phyloP scores from a whole-genome alignment of 1,140 invertebrate species.

The Drosophila mojavensis region DNA sequence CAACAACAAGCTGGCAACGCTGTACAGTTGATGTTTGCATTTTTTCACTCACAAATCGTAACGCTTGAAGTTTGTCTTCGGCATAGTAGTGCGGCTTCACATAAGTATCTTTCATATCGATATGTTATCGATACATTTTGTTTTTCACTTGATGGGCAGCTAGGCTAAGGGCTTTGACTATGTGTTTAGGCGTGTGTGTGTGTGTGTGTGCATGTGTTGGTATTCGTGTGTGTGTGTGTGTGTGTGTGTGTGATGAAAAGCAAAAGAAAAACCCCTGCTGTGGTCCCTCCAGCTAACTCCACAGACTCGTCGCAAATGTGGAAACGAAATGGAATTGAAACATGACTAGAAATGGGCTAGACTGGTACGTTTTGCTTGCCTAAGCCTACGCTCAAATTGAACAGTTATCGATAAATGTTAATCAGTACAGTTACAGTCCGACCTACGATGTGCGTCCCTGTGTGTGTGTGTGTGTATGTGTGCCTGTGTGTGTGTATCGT shows the following conservation, averaged over 20 bases:
- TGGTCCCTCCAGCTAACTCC: conserved; percentile 62
- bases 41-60: conserved; percentile 61
- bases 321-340: conserved; percentile 28
- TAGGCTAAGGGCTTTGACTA: conserved; percentile 42
- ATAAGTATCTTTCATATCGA: too few species aligned
- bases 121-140: too few species aligned
- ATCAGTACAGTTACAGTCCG: conserved; percentile 60
- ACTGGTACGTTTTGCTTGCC: conserved; percentile 20
- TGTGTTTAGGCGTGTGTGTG: conserved; percentile 7
- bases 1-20: conserved; percentile 43
- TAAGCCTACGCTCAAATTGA: conserved; percentile 52
- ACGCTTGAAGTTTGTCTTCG: too few species aligned
- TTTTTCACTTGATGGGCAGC: conserved; percentile 38
- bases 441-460: conserved; percentile 10
- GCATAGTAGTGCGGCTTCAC: too few species aligned
- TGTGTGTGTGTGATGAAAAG: conserved; percentile 27
- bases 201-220: conserved; percentile 21
- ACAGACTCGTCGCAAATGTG: conserved; percentile 28
- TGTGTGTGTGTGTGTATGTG: conserved; percentile 14
- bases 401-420: conserved; percentile 36
- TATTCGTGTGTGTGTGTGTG: conserved; percentile 10
- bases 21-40: conserved; percentile 46
- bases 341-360: conserved; percentile 34
- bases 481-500: conserved; percentile 36
- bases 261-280: conserved; percentile 58